Evolutionary conservation across 2,888 invertebrate species (phyloP).

Genomic region (Bedellia somnulentella): DNA sequence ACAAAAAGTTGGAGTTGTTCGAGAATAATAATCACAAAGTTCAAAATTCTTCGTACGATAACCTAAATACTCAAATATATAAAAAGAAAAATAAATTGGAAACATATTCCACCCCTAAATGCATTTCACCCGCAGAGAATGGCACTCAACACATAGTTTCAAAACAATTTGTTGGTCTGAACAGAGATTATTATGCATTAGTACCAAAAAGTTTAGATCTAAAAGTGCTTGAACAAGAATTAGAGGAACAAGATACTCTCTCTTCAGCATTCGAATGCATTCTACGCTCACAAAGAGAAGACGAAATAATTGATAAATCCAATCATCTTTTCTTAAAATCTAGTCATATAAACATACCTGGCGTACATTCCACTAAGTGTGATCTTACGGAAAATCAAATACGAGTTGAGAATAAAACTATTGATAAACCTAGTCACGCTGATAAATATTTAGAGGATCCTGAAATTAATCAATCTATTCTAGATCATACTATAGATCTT

Average conservation of each 20-base stretch:
- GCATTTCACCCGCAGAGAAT: conserved; percentile 32
- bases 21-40: not conserved
- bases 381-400: conserved; percentile 15
- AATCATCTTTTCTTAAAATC: conserved; percentile 36
- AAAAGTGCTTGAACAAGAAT: conserved; percentile 45
- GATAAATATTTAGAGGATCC: no score
- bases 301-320: conserved; percentile 26
- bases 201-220: conserved; percentile 40
- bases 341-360: conserved; percentile 39
- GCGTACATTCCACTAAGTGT: conserved; percentile 34
- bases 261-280: conserved; percentile 52
- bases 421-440: conserved; percentile 16
- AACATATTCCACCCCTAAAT: conserved; percentile 47
- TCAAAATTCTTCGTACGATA: not conserved
- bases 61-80: not conserved
- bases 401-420: conserved; percentile 11
- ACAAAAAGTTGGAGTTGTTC: conserved; percentile 14
- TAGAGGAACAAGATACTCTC: conserved; percentile 53
- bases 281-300: conserved; percentile 28
- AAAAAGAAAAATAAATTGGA: conserved; percentile 27
- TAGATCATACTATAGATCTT: no score
- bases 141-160: conserved; percentile 24
- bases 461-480: no score
- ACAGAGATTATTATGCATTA: conserved; percentile 40
- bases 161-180: conserved; percentile 41